Evolutionary conservation across 2,113 vertebrate genomes (phyloP), one percentile per base, ranked within the genome.

Genomic region (Lutjanus erythropterus): DNA sequence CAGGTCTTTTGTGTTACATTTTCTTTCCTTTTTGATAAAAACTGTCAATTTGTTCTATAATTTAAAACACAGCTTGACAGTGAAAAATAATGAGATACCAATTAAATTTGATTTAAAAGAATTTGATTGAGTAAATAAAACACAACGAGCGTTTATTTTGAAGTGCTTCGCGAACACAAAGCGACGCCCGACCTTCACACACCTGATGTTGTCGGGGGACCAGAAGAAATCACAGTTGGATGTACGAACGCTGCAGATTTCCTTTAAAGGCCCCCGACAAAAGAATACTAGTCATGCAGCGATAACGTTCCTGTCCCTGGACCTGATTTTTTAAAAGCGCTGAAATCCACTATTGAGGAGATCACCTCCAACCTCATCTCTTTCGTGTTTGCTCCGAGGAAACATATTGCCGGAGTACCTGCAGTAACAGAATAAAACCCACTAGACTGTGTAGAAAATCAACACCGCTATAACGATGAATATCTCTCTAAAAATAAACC

Each of bases 401-500:
- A 86, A 90, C 80, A 46, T 58, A 75, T 55, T 64, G 60, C 59
- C 5, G 41, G 46, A 25, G 55, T 23, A 71, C 23, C 70, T 29
- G 49, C 80, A 56, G 81, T 58, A 68, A 47, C 81, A 31, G 67
- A 80, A 75, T 53, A 55, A 83, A 85, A 87, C 82, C 81, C 75
- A 80, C 49, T 2, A 73, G 78, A 85, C 75, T 44, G 49, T 19
- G 69, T 16, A 41, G 69, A 75, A 76, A 86, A 86, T 82, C 83
- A 89, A 81, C 86, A 86, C 46, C 5, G 73, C 53, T 33, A n/a
- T 46, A 75, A 75, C 42, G 21, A 49, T 55, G 60, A 71, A 70
- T 55, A 64, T 73, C 65, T 71, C 81, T 75, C 86, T 80, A 88
- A 91, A 91, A 88, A 90, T 87, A 87, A 86, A 90, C 62, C 75